Percentiles rank a stretch among this genome's conserved stretches.
Conservation (phyloP, 2,797 vertebrate genomes). For the Ctenochaetus hawaiiensis region DNA sequence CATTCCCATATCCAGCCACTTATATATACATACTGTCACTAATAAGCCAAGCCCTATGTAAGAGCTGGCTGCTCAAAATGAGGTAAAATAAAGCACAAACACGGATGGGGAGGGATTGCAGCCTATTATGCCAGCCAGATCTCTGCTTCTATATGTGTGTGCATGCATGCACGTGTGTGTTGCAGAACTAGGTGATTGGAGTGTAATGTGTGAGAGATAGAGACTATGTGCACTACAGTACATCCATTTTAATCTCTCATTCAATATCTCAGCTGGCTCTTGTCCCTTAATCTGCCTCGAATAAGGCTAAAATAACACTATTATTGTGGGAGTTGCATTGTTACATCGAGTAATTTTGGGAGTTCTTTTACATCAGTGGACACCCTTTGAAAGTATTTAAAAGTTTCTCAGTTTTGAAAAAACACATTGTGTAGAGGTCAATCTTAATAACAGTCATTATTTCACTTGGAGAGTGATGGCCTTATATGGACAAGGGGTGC, state of each 20-base stretch:
- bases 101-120: slow-evolving; percentile 38
- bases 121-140: slow-evolving; percentile 33
- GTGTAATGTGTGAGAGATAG: slow-evolving; percentile 21
- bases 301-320: slow-evolving; percentile 42
- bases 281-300: slow-evolving; percentile 35
- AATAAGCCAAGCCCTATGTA: slow-evolving; percentile 41
- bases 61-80: slow-evolving; percentile 44
- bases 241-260: slow-evolving; percentile 41
- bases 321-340: slow-evolving; percentile 23
- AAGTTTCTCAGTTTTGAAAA: slow-evolving; percentile 20
- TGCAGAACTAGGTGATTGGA: slow-evolving; percentile 22
- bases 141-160: neutral
- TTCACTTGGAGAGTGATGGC: slow-evolving; percentile 11
- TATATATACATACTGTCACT: slow-evolving; percentile 35
- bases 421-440: slow-evolving; percentile 14
- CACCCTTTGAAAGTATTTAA: slow-evolving; percentile 20
- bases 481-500: slow-evolving; percentile 1
- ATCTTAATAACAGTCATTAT: slow-evolving; percentile 5
- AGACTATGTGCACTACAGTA: slow-evolving; percentile 23
- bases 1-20: slow-evolving; percentile 40
- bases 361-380: neutral
- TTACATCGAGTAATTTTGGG: neutral
- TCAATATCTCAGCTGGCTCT: slow-evolving; percentile 39
- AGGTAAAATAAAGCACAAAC: slow-evolving; percentile 46
- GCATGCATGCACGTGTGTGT: neutral